Conservation (phyloP, 1,140 invertebrate genomes). For the Polyergus mexicanus region DNA sequence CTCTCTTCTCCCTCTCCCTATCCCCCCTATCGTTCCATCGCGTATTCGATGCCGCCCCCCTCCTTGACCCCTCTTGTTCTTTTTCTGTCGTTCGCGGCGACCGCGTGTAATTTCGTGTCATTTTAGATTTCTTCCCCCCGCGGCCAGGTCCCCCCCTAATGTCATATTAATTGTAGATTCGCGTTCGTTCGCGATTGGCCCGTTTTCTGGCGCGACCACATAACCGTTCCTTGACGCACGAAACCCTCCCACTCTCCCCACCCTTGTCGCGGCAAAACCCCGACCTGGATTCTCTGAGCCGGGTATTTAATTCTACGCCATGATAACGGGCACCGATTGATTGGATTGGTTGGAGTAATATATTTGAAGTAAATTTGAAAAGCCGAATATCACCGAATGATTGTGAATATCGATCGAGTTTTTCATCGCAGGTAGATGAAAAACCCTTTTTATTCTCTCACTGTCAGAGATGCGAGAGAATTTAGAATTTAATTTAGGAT, state of each 20-base stretch:
- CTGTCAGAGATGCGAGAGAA: background rate
- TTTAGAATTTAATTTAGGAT: constrained; percentile 3
- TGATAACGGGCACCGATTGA: background rate
- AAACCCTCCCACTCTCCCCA: constrained; percentile 17
- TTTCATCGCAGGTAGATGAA: constrained; percentile 2
- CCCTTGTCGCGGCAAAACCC: background rate
- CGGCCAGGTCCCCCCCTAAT: constrained; percentile 76
- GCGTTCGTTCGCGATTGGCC: constrained; percentile 71
- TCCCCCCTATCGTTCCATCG: too few relatives aligned
- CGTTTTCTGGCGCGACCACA: constrained; percentile 66
- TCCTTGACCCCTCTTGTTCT: background rate
- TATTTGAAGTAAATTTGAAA: background rate
- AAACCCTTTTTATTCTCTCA: background rate
- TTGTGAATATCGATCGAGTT: background rate
- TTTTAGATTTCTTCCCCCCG: constrained; percentile 75
- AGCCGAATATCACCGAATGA: background rate
- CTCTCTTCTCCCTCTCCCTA: too few relatives aligned
- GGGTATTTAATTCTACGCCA: background rate
- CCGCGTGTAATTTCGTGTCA: constrained; percentile 78
- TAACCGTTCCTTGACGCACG: constrained; percentile 56
- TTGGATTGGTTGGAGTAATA: too few relatives aligned
- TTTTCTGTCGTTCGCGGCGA: constrained; percentile 36
- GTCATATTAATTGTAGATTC: constrained; percentile 82
- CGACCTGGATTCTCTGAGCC: constrained; percentile 36
- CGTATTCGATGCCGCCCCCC: constrained; percentile 21